These are phyloP conservation scores for Belgica antarctica DNA, from an alignment of 2,888 invertebrate genomes.

Conservation along the genomic window DNA sequence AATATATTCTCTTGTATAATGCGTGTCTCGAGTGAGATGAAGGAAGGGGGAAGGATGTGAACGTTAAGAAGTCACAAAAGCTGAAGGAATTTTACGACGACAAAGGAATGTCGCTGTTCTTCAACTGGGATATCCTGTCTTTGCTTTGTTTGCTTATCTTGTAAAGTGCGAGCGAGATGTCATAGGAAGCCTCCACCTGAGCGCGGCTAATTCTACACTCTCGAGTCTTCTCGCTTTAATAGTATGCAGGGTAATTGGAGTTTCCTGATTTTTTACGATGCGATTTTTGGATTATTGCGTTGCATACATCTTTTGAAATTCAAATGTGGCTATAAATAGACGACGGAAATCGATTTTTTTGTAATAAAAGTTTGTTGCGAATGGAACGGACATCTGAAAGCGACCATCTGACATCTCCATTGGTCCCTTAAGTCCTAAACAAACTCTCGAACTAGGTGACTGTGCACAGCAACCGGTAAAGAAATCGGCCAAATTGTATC, in stretches of 20 bases:
- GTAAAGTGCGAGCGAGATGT: background rate
- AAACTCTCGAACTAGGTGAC: too few relatives aligned
- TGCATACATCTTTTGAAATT: too few relatives aligned
- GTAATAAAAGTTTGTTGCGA: too few relatives aligned
- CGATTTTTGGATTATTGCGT: too few relatives aligned
- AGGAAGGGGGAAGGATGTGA: background rate
- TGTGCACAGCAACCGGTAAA: too few relatives aligned
- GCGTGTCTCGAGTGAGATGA: slow-evolving; percentile 1
- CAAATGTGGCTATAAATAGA: background rate
- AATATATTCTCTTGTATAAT: too few relatives aligned
- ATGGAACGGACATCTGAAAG: too few relatives aligned
- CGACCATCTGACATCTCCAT: too few relatives aligned
- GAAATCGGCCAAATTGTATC: too few relatives aligned
- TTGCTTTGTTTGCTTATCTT: slow-evolving; percentile 17
- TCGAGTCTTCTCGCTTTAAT: background rate
- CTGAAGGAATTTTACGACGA: slow-evolving; percentile 20
- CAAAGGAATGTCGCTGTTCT: background rate
- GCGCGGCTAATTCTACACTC: too few relatives aligned
- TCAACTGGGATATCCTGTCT: background rate
- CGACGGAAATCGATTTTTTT: background rate
- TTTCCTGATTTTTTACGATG: background rate
- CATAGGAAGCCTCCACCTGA: slow-evolving; percentile 18
- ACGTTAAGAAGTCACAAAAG: background rate
- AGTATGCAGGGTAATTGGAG: background rate
- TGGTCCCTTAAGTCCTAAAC: too few relatives aligned